phyloP scores from a whole-genome alignment of 64 coral and sea anemone genomes.

The Trachythela sp. region DNA sequence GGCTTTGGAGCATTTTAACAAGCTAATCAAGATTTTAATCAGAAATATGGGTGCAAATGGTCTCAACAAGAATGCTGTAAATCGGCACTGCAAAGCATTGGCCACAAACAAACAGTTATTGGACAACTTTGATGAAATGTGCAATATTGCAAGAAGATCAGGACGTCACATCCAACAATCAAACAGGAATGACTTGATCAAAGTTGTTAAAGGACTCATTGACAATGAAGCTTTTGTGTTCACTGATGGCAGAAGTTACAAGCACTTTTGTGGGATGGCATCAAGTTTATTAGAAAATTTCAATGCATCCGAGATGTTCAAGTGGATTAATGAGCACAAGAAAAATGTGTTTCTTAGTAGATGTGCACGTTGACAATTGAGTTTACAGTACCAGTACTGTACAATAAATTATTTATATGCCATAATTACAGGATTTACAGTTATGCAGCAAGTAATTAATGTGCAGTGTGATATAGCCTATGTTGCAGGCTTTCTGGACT shows the following conservation, averaged over 20 bases:
- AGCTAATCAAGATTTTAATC: constrained; percentile 43
- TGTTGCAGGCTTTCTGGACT: no score
- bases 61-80: constrained; percentile 40
- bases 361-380: constrained; percentile 44
- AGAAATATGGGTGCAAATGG: constrained; percentile 57
- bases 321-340: constrained; percentile 44
- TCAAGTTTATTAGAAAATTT: constrained; percentile 41
- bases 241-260: constrained; percentile 41
- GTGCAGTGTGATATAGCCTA: no score
- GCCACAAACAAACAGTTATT: constrained; percentile 32
- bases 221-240: constrained; percentile 47
- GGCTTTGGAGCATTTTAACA: constrained; percentile 44
- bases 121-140: constrained; percentile 9
- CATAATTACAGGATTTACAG: no score
- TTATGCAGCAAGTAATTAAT: no score
- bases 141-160: constrained; percentile 34
- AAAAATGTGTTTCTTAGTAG: constrained; percentile 44
- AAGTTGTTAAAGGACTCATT: constrained; percentile 36
- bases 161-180: constrained; percentile 45
- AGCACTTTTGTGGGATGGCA: constrained; percentile 25
- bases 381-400: no score
- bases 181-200: constrained; percentile 26
- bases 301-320: constrained; percentile 28
- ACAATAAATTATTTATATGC: no score
- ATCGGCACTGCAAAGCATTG: constrained; percentile 30